phyloP scores from a whole-genome alignment of 2,888 invertebrate genomes.

The Drosophila paranaensis region DNA sequence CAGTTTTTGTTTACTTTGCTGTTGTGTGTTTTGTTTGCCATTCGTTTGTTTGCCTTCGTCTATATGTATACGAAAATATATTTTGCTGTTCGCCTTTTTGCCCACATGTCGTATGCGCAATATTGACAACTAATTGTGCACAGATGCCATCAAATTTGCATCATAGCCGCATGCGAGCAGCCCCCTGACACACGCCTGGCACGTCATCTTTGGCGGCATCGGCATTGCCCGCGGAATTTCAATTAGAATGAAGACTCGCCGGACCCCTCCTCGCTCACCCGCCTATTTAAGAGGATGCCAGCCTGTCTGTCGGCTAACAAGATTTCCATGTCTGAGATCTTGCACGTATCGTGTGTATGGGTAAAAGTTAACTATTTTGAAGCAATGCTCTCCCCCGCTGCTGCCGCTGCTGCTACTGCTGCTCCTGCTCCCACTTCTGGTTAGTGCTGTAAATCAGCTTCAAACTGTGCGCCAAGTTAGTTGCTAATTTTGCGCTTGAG shows the following conservation, averaged over 20 bases:
- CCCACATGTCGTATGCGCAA: conserved; percentile 72
- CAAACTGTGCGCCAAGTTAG: conserved; percentile 66
- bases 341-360: conserved; percentile 41
- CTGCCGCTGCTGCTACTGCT: conserved; percentile 8
- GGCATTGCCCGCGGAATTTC: conserved; percentile 56
- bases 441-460: conserved; percentile 62
- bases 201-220: conserved; percentile 38
- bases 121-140: conserved; percentile 77
- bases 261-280: conserved; percentile 13
- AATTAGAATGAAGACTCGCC: conserved; percentile 66
- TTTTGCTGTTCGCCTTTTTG: conserved; percentile 21
- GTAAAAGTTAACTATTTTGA: conserved; percentile 46
- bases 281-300: conserved; percentile 46
- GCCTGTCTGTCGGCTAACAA: conserved; percentile 59
- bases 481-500: conserved; percentile 79
- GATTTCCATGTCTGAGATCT: conserved; percentile 68
- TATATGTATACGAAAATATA: neutral
- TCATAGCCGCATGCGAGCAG: conserved; percentile 54
- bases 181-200: conserved; percentile 10
- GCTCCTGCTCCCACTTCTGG: conserved; percentile 5
- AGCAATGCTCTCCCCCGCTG: conserved; percentile 16
- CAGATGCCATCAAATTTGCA: conserved; percentile 76
- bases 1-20: conserved; percentile 55
- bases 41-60: conserved; percentile 25
- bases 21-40: conserved; percentile 32